Evolutionary conservation across 2,888 invertebrate species (phyloP).

Genomic region (Marronus borbonicus): DNA sequence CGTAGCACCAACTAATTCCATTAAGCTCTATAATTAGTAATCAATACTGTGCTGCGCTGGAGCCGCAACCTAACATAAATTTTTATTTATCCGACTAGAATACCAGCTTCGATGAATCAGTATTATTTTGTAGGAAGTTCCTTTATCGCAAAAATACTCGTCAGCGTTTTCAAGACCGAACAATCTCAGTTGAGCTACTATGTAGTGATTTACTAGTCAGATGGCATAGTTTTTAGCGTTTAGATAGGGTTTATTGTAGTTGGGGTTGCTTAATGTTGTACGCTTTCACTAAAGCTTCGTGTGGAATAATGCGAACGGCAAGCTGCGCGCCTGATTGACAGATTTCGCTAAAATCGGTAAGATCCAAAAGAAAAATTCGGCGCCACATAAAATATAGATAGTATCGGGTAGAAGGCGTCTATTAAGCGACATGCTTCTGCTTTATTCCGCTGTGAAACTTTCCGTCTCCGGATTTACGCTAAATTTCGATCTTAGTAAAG

Average conservation of each 20-base stretch:
- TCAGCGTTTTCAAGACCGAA: conserved; percentile 16
- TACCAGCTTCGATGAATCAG: background rate
- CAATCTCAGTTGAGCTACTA: conserved; percentile 24
- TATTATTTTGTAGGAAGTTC: conserved; percentile 27
- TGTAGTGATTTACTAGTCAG: conserved; percentile 29
- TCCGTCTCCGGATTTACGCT: conserved; percentile 25
- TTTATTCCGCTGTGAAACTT: conserved; percentile 5
- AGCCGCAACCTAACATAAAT: conserved; percentile 7
- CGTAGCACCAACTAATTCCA: conserved; percentile 20
- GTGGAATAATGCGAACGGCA: conserved; percentile 36
- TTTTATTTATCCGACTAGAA: conserved; percentile 18
- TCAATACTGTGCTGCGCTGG: background rate
- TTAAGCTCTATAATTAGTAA: conserved; percentile 16
- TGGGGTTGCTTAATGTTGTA: conserved; percentile 47
- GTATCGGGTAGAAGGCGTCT: conserved; percentile 49
- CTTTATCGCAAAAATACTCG: conserved; percentile 21
- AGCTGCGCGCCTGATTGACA: conserved; percentile 44
- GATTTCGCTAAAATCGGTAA: conserved; percentile 33
- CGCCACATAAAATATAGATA: conserved; percentile 53
- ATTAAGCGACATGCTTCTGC: conserved; percentile 46
- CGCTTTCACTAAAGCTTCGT: conserved; percentile 38
- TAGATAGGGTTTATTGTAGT: conserved; percentile 41
- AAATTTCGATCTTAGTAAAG: conserved; percentile 33
- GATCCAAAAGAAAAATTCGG: conserved; percentile 39
- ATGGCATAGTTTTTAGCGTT: conserved; percentile 39